Conservation (phyloP, 2,113 vertebrate species). For the Sinocyclocheilus maitianheensis region DNA sequence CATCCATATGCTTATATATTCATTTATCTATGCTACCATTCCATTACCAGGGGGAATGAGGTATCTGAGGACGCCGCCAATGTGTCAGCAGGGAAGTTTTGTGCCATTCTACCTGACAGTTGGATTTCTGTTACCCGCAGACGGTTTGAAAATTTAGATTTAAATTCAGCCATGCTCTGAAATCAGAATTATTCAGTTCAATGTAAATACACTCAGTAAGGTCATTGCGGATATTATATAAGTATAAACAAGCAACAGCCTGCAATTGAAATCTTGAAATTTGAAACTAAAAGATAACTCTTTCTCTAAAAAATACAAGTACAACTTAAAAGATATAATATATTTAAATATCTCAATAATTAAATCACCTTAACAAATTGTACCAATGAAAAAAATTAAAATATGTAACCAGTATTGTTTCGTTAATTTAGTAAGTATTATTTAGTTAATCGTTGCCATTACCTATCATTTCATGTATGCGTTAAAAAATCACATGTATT, state of each 20-base stretch:
- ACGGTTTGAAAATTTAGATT: constrained; percentile 37
- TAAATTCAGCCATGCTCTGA: constrained; percentile 47
- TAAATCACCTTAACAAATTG: background rate
- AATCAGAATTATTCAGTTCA: constrained; percentile 43
- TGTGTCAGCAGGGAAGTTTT: constrained; percentile 52
- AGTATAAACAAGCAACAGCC: constrained; percentile 22
- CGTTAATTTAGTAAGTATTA: too few species aligned
- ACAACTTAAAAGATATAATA: background rate
- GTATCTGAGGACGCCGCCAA: constrained; percentile 35
- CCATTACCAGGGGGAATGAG: constrained; percentile 35
- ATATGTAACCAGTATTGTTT: too few species aligned
- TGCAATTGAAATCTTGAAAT: background rate
- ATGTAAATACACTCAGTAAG: constrained; percentile 29
- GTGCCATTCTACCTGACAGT: constrained; percentile 49
- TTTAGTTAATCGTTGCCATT: too few species aligned
- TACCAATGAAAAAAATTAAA: too few species aligned
- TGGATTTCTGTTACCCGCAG: constrained; percentile 28
- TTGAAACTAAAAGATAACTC: background rate
- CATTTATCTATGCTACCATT: constrained; percentile 48
- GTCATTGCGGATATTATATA: background rate
- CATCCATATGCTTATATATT: constrained; percentile 36
- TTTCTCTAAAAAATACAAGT: background rate
- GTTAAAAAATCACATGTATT: too few species aligned
- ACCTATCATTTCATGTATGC: too few species aligned
- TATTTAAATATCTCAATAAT: background rate